phyloP scores from a whole-genome alignment of 2,113 vertebrate species.

The Misgurnus mizolepis region DNA sequence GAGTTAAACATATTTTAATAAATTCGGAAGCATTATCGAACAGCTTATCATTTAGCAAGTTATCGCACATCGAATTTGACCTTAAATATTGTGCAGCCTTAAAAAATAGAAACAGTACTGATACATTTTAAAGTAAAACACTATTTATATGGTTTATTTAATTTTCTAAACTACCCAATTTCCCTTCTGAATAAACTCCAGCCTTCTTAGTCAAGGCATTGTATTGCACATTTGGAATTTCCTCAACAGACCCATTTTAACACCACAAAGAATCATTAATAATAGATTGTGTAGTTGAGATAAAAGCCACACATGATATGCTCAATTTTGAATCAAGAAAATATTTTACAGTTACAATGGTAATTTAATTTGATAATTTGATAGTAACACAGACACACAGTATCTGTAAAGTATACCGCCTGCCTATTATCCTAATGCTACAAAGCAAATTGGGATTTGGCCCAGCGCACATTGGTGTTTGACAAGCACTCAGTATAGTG shows the following conservation, averaged over 20 bases:
- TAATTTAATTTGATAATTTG: slow-evolving; percentile 40
- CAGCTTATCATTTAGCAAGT: too few relatives aligned
- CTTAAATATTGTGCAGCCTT: too few relatives aligned
- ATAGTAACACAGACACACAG: slow-evolving; percentile 19
- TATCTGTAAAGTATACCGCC: background rate
- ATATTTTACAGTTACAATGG: slow-evolving; percentile 7
- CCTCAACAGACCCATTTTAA: background rate
- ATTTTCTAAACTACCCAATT: background rate
- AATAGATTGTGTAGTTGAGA: background rate
- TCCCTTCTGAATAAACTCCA: too few relatives aligned
- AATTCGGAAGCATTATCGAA: too few relatives aligned
- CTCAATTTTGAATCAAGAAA: background rate
- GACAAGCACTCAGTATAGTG: slow-evolving; percentile 1
- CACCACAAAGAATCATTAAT: background rate
- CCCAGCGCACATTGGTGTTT: background rate
- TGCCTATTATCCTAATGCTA: slow-evolving; percentile 26
- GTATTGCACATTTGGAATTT: background rate
- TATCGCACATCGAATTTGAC: too few relatives aligned
- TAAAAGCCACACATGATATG: background rate
- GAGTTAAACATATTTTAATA: too few relatives aligned
- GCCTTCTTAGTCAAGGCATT: background rate
- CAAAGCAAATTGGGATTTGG: slow-evolving; percentile 25
- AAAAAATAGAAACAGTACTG: too few relatives aligned
- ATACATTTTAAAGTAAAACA: too few relatives aligned
- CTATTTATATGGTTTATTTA: background rate